Evolutionary conservation across 2,888 invertebrate species (phyloP).

Genomic region (Plagodis pulveraria): DNA sequence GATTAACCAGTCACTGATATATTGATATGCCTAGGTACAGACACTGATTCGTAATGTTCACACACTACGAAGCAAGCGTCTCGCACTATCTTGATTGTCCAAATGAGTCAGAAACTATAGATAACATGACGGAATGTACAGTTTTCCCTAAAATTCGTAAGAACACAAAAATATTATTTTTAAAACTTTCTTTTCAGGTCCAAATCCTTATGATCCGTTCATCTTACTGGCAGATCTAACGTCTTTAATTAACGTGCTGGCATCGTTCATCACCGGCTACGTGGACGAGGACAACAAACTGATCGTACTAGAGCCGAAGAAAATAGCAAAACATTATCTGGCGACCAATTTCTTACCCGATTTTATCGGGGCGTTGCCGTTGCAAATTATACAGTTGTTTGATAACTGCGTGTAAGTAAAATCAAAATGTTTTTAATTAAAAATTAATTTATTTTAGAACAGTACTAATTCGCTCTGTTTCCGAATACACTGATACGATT

Average conservation of each 20-base stretch:
- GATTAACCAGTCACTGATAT: no score
- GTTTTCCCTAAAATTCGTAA: no score
- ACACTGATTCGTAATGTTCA: no score
- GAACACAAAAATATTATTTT: no score
- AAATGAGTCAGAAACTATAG: no score
- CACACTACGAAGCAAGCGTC: no score
- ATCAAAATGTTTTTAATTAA: no score
- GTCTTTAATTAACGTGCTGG: constrained; percentile 52
- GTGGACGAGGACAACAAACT: constrained; percentile 54
- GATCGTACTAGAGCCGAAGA: constrained; percentile 51
- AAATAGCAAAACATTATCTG: constrained; percentile 55
- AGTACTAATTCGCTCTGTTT: no score
- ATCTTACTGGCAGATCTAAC: constrained; percentile 55
- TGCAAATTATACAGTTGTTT: constrained; percentile 53
- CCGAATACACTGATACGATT: no score
- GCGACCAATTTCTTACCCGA: constrained; percentile 50
- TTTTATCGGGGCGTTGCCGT: constrained; percentile 52
- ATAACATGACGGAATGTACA: no score
- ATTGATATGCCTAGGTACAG: no score
- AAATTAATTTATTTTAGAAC: not conserved
- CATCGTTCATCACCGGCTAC: constrained; percentile 63
- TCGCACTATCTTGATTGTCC: no score
- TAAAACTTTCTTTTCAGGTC: constrained; percentile 49
- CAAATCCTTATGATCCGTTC: constrained; percentile 47
- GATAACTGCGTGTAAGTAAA: constrained; percentile 36